phyloP scores from a whole-genome alignment of 2,113 vertebrate genomes.

The Hoplias malabaricus region DNA sequence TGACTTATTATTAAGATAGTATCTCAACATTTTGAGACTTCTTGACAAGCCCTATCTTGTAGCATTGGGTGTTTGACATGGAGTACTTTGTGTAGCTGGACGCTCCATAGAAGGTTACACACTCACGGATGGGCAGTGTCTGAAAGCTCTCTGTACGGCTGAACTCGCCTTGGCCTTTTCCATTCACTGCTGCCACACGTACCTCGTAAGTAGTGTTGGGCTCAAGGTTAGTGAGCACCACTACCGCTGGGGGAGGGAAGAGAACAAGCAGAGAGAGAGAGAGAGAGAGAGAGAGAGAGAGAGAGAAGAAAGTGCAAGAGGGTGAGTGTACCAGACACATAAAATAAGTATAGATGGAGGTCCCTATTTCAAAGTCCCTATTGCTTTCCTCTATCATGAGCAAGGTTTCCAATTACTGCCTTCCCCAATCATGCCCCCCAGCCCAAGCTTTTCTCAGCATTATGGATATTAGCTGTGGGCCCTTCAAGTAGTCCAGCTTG shows the following conservation, averaged over 20 bases:
- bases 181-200: constrained; percentile 92
- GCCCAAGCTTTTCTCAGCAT: constrained; percentile 26
- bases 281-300: not conserved
- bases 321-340: constrained; percentile 20
- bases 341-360: constrained; percentile 19
- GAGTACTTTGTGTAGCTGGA: not conserved
- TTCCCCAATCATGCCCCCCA: constrained; percentile 36
- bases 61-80: not conserved
- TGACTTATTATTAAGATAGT: not conserved
- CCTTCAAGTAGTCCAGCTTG: constrained; percentile 29
- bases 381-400: constrained; percentile 29
- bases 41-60: not conserved
- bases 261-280: not conserved
- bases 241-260: constrained; percentile 74
- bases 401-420: constrained; percentile 34
- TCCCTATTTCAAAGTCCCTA: constrained; percentile 16
- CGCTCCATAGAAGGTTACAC: not conserved
- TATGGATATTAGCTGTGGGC: constrained; percentile 42
- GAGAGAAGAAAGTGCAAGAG: constrained; percentile 3
- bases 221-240: constrained; percentile 88
- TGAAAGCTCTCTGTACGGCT: constrained; percentile 94
- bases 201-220: constrained; percentile 97
- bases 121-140: constrained; percentile 95
- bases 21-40: not conserved
- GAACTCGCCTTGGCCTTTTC: constrained; percentile 96